phyloP scores from a whole-genome alignment of 2,113 vertebrate species.

The Anarhynchus alexandrinus region DNA sequence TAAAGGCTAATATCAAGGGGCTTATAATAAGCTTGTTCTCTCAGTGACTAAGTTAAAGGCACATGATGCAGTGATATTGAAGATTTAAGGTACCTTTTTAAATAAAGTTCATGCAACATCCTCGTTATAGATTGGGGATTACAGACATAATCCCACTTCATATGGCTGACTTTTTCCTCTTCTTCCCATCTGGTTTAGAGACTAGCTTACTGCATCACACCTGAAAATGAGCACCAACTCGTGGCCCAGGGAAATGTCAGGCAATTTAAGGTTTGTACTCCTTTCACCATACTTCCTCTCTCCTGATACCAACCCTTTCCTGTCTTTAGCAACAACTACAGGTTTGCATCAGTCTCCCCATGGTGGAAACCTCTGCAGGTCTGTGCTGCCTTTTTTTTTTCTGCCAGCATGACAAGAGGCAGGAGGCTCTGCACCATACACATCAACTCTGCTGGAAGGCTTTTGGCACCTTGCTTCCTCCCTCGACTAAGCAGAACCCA shows the following conservation, averaged over 20 bases:
- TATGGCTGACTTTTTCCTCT: neutral
- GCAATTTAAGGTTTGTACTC: constrained; percentile 86
- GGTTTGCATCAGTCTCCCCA: neutral
- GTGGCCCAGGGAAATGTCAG: constrained; percentile 89
- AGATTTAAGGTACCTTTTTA: constrained; percentile 17
- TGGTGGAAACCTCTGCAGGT: neutral
- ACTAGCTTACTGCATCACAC: constrained; percentile 94
- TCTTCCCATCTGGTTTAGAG: constrained; percentile 76
- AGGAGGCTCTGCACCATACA: rapidly evolving
- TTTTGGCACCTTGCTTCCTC: neutral
- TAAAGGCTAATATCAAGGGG: constrained; percentile 25
- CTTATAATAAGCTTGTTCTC: neutral
- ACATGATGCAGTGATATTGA: neutral
- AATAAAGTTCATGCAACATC: constrained; percentile 41
- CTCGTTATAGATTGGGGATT: constrained; percentile 2
- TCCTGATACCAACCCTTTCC: neutral
- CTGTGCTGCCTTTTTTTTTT: neutral
- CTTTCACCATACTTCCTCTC: neutral
- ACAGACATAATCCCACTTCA: neutral
- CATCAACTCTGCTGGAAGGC: neutral
- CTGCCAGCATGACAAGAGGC: neutral
- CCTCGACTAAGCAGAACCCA: neutral
- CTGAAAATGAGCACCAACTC: constrained; percentile 91
- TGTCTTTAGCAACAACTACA: neutral
- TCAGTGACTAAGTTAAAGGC: neutral